Conservation (phyloP, 2,888 invertebrate species). For the Drosophila nigricruria region DNA sequence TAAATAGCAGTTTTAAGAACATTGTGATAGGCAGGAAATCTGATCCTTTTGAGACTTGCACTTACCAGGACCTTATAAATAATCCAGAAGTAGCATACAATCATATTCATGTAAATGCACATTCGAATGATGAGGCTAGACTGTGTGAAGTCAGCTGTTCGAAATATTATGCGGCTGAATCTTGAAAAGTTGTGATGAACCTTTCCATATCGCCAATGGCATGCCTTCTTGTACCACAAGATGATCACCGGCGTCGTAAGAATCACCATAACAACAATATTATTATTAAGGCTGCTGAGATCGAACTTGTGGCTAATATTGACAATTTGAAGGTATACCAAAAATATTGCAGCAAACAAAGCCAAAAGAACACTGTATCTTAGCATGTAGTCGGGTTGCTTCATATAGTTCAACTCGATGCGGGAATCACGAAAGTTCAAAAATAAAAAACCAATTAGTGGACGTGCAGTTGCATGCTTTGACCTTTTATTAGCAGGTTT, state of each 20-base stretch:
- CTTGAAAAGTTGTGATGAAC: neutral
- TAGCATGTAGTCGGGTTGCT: constrained; percentile 92
- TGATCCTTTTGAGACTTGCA: no score
- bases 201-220: constrained; percentile 86
- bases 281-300: neutral
- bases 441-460: constrained; percentile 84
- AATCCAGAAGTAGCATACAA: constrained; percentile 87
- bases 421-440: constrained; percentile 88
- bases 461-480: neutral
- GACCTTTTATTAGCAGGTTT: neutral
- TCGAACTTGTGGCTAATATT: neutral
- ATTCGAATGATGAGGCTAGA: constrained; percentile 88
- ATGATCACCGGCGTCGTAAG: constrained; percentile 88
- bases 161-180: constrained; percentile 40
- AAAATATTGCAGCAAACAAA: constrained; percentile 87
- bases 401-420: constrained; percentile 90
- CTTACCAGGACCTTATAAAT: constrained; percentile 48
- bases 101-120: constrained; percentile 89
- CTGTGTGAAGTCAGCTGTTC: constrained; percentile 86
- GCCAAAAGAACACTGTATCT: constrained; percentile 91
- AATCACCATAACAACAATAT: neutral
- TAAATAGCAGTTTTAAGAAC: no score
- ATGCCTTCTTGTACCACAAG: constrained; percentile 91
- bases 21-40: no score
- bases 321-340: constrained; percentile 86